Percentiles rank a stretch among this genome's conserved stretches.
Conservation (phyloP, 1,140 invertebrate genomes). For the Drosophila obscura region DNA sequence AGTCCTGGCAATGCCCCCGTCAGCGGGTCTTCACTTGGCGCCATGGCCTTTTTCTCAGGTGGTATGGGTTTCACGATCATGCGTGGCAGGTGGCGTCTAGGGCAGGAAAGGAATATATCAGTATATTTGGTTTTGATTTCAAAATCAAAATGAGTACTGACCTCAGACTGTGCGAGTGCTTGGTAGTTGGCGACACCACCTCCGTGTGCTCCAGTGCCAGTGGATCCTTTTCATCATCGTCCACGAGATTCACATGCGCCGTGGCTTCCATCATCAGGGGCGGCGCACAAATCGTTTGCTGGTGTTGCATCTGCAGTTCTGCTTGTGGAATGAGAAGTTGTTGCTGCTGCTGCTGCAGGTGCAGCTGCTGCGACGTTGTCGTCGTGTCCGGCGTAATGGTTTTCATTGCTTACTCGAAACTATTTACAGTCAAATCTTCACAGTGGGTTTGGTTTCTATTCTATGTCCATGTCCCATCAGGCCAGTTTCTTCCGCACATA, state of each 20-base stretch:
- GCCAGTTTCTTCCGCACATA: slow-evolving; percentile 59
- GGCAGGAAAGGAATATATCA: neutral
- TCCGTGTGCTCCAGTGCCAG: slow-evolving; percentile 68
- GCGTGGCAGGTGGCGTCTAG: slow-evolving; percentile 80
- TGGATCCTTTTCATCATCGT: slow-evolving; percentile 81
- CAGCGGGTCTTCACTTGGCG: slow-evolving; percentile 54
- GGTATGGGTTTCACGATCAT: slow-evolving; percentile 82
- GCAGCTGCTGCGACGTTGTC: slow-evolving; percentile 33
- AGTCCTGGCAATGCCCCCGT: slow-evolving; percentile 24
- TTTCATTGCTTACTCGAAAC: slow-evolving; percentile 61
- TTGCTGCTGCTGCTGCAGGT: slow-evolving; percentile 36
- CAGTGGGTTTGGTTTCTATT: slow-evolving; percentile 7
- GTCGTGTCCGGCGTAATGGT: slow-evolving; percentile 72
- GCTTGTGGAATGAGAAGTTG: slow-evolving; percentile 39
- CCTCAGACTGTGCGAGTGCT: slow-evolving; percentile 81
- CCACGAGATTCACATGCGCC: slow-evolving; percentile 77
- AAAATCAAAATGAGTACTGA: slow-evolving; percentile 2
- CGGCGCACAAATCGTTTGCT: slow-evolving; percentile 39
- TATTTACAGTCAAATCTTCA: slow-evolving; percentile 42
- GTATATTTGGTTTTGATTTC: neutral
- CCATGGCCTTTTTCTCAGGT: slow-evolving; percentile 74
- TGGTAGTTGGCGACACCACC: slow-evolving; percentile 55
- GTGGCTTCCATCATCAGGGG: slow-evolving; percentile 69
- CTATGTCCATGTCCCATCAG: slow-evolving; percentile 47
- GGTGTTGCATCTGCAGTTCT: slow-evolving; percentile 14